Evolutionary conservation across 2,888 invertebrate genomes (phyloP), one percentile per base, ranked within the genome.

Genomic region (Cacoxenus indagator): DNA sequence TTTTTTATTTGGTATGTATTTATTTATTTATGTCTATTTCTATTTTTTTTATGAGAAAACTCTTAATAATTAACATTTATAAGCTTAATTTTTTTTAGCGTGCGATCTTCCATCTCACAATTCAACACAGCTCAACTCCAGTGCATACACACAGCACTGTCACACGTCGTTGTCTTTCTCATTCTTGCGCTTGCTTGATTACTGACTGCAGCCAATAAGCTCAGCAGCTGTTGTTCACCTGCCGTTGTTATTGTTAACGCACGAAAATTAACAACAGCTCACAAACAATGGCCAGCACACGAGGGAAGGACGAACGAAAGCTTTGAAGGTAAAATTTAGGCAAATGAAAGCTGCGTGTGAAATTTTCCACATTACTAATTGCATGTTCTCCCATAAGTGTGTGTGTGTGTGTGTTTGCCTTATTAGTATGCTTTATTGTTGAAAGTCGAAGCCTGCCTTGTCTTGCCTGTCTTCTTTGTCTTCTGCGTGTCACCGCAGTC

Each of bases 231-330:
- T 37, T 37, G 14, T 37, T 37, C 57, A 29, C 55, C 24, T 55
- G 57, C 17, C 29, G 9, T 17, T 29, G 5, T 57, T 57, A 27
- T n/a, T 26, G 57, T 6, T 48, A 48, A 14, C 6, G 19, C 29
- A 29, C 17, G 26, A 24, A 57, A 57, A 57, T 57, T 57, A 57
- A 29, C 1, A 29, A 29, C 57, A 57, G 17, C 29, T 17, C 14
- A 57, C 57, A 29, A 17, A 57, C 29, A 57, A 57, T 57, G 57
- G 57, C 29, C 61, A 46, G 37, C 43, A 46, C 37, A 24, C 29
- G 54, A 37, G 68, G 27, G 37, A 55, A 55, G 43, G 37, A 31
- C 17, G 46, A 64, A 48, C 45, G 27, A 64, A 46, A 46, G 64
- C 26, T 14, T 45, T 14, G 45, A 22, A 62, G 45, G 1, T 22